These are phyloP conservation scores for Enhydra lutris DNA, from an alignment of 2,113 vertebrate species.

Conservation along the genomic window DNA sequence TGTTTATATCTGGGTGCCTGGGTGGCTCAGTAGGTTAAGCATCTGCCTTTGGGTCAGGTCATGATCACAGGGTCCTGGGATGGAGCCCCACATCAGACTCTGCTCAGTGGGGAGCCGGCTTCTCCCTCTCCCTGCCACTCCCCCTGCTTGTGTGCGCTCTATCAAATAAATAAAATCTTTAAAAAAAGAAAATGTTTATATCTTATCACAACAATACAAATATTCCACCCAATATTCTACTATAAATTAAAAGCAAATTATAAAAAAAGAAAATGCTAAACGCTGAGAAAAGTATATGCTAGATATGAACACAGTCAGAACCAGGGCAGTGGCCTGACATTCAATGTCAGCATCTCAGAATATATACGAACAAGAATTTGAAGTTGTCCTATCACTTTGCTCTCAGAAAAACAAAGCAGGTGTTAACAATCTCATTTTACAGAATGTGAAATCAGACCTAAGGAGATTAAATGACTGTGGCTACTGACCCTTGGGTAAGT, in stretches of 20 bases:
- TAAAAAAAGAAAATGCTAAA: conserved; percentile 29
- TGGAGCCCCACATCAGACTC: no score
- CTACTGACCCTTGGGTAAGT: neutral
- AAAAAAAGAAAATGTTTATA: conserved; percentile 39
- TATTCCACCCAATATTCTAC: neutral
- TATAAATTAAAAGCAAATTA: neutral
- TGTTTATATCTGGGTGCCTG: conserved; percentile 40
- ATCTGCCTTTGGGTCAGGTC: no score
- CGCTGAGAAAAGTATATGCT: conserved; percentile 45
- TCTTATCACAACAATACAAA: neutral
- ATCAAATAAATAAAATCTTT: no score
- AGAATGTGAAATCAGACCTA: conserved; percentile 21
- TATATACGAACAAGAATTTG: neutral
- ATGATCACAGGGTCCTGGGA: no score
- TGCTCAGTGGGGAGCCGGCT: no score
- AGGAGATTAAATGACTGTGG: neutral
- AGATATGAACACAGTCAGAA: conserved; percentile 10
- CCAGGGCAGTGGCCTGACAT: neutral
- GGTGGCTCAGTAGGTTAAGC: no score
- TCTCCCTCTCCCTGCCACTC: no score
- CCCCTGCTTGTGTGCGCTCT: no score
- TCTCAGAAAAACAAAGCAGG: neutral
- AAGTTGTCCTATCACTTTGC: neutral
- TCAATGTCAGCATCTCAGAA: neutral
- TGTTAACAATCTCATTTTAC: neutral